Percentiles rank a stretch among this genome's conserved stretches.
phyloP scores from a whole-genome alignment of 2,888 invertebrate species.

The Mylabris sibirica region DNA sequence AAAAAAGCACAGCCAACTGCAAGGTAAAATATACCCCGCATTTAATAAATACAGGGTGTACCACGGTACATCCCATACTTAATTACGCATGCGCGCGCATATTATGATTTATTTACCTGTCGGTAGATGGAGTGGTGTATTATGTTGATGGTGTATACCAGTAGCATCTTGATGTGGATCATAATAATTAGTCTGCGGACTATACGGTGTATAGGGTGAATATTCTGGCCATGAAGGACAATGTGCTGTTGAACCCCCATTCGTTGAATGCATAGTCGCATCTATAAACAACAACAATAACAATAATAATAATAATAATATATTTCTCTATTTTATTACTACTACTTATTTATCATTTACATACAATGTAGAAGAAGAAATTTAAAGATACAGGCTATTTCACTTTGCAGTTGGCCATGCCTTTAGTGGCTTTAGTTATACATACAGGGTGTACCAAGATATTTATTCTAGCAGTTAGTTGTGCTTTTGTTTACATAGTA shows the following conservation, averaged over 20 bases:
- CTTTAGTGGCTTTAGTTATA: too few relatives aligned
- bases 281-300: constrained; percentile 58
- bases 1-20: too few relatives aligned
- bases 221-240: constrained; percentile 56
- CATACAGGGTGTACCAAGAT: too few relatives aligned
- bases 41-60: too few relatives aligned
- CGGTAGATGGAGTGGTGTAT: constrained; percentile 68
- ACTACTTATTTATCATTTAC: background rate
- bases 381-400: too few relatives aligned
- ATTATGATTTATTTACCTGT: constrained; percentile 61
- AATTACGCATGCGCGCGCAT: too few relatives aligned
- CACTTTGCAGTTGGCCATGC: too few relatives aligned
- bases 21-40: too few relatives aligned
- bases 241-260: constrained; percentile 46
- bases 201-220: constrained; percentile 64
- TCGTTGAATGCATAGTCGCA: constrained; percentile 36
- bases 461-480: too few relatives aligned
- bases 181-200: constrained; percentile 64
- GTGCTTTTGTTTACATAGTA: too few relatives aligned
- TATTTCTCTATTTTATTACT: background rate
- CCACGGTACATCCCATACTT: too few relatives aligned
- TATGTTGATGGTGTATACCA: constrained; percentile 45
- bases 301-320: background rate
- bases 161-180: constrained; percentile 61
- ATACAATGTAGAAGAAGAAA: background rate